Evolutionary conservation across 1,140 invertebrate species (phyloP).

Genomic region (Monomorium pharaonis): DNA sequence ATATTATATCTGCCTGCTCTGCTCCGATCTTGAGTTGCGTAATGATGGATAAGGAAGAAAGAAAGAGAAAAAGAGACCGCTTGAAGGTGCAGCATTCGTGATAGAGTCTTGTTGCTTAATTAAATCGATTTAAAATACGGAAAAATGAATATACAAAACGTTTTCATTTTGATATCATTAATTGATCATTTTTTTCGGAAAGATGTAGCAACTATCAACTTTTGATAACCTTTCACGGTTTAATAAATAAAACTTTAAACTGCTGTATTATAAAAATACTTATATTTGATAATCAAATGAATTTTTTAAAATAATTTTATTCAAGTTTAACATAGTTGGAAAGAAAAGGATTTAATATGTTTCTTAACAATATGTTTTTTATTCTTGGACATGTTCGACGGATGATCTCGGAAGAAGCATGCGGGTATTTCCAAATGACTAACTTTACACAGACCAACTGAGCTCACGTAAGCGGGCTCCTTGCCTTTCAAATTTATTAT

Average conservation of each 20-base stretch:
- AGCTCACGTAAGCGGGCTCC: background rate
- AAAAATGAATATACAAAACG: background rate
- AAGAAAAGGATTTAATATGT: background rate
- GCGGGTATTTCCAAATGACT: background rate
- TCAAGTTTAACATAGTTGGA: background rate
- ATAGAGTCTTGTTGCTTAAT: background rate
- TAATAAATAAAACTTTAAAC: background rate
- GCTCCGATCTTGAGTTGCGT: conserved; percentile 43
- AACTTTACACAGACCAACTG: background rate
- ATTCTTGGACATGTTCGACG: background rate
- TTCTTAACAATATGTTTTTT: background rate
- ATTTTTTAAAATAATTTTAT: background rate
- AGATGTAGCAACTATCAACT: background rate
- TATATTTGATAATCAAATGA: background rate
- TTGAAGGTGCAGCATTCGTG: background rate
- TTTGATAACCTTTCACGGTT: background rate
- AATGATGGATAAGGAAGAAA: conserved; percentile 35
- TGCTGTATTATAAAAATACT: background rate
- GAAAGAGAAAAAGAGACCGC: conserved; percentile 8
- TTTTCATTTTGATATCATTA: background rate
- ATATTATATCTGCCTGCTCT: conserved; percentile 7
- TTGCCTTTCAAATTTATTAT: background rate
- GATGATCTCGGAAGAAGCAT: background rate
- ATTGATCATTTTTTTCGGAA: background rate
- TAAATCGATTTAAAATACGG: background rate